Percentiles rank a stretch among this genome's conserved stretches.
Conservation (phyloP, 2,888 invertebrate species). For the Lycaena phlaeas region DNA sequence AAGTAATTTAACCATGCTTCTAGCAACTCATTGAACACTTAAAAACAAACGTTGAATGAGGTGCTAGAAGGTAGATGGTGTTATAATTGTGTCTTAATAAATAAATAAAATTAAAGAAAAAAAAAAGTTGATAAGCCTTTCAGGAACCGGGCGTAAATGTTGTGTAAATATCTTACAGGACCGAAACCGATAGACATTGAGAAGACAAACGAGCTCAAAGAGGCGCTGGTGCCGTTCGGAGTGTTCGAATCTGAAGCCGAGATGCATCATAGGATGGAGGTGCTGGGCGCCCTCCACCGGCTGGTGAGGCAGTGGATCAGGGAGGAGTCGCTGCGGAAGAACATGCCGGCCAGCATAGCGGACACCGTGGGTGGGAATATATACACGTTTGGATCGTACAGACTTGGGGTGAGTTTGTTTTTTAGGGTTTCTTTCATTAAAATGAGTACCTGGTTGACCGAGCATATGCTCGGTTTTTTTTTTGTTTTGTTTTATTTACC, state of each 20-base stretch:
- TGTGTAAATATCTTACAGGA: constrained; percentile 42
- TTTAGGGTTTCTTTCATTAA: too few species aligned
- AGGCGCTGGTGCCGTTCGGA: constrained; percentile 85
- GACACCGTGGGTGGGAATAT: constrained; percentile 97
- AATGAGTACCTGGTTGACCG: too few species aligned
- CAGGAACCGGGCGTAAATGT: too few species aligned
- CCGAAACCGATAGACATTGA: constrained; percentile 84
- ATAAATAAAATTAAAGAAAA: too few species aligned
- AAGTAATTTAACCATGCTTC: too few species aligned
- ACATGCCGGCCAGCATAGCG: constrained; percentile 92
- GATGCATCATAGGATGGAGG: constrained; percentile 89
- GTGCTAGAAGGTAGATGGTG: too few species aligned
- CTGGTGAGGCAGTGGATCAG: constrained; percentile 96
- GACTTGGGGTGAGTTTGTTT: constrained; percentile 81
- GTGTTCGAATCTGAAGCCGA: constrained; percentile 93
- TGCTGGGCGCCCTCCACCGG: constrained; percentile 87
- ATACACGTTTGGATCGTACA: constrained; percentile 99
- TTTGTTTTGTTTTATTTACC: too few species aligned
- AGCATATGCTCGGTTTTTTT: too few species aligned
- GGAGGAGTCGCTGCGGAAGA: constrained; percentile 88
- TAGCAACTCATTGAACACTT: too few species aligned
- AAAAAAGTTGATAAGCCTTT: too few species aligned
- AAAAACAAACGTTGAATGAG: too few species aligned
- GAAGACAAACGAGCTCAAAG: constrained; percentile 81
- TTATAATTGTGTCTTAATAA: too few species aligned